Conservation (phyloP, 2,113 vertebrate species). For the Thamnophis sirtalis region DNA sequence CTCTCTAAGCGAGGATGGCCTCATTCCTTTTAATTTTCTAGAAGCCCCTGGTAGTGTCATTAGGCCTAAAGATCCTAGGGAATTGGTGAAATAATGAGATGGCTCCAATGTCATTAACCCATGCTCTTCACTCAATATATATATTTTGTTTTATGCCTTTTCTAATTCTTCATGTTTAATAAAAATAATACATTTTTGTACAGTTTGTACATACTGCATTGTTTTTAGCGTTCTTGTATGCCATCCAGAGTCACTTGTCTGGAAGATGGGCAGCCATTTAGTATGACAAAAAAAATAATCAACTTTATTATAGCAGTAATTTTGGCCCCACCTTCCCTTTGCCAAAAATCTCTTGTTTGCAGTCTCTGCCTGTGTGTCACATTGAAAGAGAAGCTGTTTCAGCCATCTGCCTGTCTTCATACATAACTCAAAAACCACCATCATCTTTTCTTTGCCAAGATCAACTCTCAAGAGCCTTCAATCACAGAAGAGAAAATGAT, state of each 20-base stretch:
- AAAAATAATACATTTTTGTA: neutral
- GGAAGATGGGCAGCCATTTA: neutral
- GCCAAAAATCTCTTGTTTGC: neutral
- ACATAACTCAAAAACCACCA: slow-evolving; percentile 16
- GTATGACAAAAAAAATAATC: neutral
- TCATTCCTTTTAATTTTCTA: neutral
- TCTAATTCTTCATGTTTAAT: neutral
- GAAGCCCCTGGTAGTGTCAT: neutral
- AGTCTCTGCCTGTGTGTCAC: neutral
- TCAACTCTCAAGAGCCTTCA: slow-evolving; percentile 3
- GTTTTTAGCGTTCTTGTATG: neutral
- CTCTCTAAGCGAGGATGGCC: neutral
- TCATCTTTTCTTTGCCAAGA: slow-evolving; percentile 28
- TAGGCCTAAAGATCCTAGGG: neutral
- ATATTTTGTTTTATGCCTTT: neutral
- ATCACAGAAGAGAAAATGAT: slow-evolving; percentile 11
- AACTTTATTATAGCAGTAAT: neutral
- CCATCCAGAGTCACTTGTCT: neutral
- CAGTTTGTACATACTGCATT: neutral
- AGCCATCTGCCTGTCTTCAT: slow-evolving; percentile 14
- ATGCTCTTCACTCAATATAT: neutral
- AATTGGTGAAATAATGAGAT: neutral
- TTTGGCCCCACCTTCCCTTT: neutral
- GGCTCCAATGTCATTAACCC: neutral
- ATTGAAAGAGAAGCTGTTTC: neutral